Percentiles rank a stretch among this genome's conserved stretches.
Evolutionary conservation across 2,888 invertebrate genomes (phyloP).

Genomic region (Mimumesa dahlbomi): DNA sequence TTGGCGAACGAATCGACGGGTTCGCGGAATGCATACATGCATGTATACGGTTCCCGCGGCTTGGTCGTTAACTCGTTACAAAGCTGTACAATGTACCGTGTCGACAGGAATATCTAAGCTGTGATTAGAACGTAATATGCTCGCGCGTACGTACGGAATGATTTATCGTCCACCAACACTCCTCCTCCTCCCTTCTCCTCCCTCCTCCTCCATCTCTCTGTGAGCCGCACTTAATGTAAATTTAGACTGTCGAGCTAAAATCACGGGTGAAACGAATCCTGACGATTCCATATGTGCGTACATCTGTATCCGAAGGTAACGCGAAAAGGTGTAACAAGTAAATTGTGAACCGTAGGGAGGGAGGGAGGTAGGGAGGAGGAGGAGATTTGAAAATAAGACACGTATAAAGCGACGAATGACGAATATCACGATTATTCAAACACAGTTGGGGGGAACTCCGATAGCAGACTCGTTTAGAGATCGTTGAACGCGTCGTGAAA

Average conservation of each 20-base stretch:
- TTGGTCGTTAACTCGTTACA: conserved; percentile 41
- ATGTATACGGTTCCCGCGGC: conserved; percentile 28
- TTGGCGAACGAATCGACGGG: too few species aligned
- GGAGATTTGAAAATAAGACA: too few species aligned
- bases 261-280: neutral
- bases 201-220: too few species aligned
- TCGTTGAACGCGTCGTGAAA: conserved; percentile 37
- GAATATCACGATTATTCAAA: too few species aligned
- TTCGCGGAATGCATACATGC: neutral
- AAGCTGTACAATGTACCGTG: conserved; percentile 22
- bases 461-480: conserved; percentile 54
- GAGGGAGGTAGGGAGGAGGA: too few species aligned
- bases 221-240: neutral
- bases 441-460: conserved; percentile 10
- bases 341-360: too few species aligned
- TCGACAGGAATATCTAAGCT: conserved; percentile 27
- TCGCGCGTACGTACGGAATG: neutral
- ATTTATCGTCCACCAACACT: neutral
- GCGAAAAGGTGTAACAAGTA: too few species aligned
- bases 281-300: too few species aligned
- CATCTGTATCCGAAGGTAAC: too few species aligned
- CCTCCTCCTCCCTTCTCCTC: too few species aligned
- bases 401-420: too few species aligned
- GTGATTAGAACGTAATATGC: too few species aligned
- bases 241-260: neutral